Percentiles rank a stretch among this genome's conserved stretches.
Conservation (phyloP, 92 coral and sea anemone species). For the Zoanthus gigantus region DNA sequence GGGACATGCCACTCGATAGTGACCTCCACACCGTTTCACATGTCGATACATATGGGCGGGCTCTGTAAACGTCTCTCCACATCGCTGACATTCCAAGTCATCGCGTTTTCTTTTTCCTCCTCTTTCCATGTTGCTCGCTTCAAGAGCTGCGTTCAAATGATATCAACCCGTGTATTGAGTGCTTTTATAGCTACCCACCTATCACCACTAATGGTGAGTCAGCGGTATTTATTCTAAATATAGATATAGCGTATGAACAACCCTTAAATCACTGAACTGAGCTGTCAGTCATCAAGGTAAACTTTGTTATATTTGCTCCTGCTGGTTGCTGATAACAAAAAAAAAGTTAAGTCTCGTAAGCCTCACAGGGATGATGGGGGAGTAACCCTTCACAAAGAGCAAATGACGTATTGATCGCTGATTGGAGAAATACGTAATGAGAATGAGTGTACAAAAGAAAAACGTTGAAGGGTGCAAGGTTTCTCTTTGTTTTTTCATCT, state of each 20-base stretch:
- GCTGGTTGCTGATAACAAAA: not conserved
- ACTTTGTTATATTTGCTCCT: not conserved
- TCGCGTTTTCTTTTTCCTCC: not conserved
- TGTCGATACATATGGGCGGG: slow-evolving; percentile 4
- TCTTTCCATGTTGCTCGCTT: not conserved
- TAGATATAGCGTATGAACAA: not conserved
- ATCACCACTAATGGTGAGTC: not conserved
- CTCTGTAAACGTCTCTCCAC: not conserved
- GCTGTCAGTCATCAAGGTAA: not conserved
- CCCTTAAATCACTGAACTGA: not conserved
- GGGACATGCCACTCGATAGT: not conserved
- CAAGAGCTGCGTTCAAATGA: not conserved
- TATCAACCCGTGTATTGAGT: not conserved
- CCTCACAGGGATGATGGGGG: not conserved
- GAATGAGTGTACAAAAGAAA: too few relatives aligned
- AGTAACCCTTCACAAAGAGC: not conserved
- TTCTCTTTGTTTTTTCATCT: too few relatives aligned
- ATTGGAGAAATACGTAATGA: too few relatives aligned
- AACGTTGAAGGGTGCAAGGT: too few relatives aligned
- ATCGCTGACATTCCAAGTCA: slow-evolving; percentile 2
- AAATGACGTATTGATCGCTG: too few relatives aligned
- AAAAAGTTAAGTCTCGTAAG: not conserved
- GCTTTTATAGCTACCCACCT: not conserved
- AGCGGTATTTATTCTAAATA: not conserved
- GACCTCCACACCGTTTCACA: not conserved